phyloP scores from a whole-genome alignment of 2,888 invertebrate species.

The Chironomus riparius region DNA sequence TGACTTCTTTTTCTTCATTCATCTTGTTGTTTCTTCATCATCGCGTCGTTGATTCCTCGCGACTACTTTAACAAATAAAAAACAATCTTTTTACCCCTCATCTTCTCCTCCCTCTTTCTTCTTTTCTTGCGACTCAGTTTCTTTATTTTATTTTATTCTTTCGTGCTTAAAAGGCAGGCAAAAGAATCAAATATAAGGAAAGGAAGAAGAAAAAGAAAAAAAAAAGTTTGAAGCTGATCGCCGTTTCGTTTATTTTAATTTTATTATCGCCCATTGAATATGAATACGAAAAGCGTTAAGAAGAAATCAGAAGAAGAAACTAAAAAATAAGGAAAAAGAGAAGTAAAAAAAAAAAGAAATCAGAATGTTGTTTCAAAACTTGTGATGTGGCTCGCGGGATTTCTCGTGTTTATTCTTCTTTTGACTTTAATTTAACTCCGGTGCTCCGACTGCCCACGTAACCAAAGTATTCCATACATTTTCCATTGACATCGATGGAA shows the following conservation, averaged over 20 bases:
- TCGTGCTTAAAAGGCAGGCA: background rate
- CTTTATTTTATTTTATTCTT: too few species aligned
- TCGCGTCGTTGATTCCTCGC: background rate
- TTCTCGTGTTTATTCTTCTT: slow-evolving; percentile 5
- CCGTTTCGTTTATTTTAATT: slow-evolving; percentile 20
- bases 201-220: background rate
- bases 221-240: background rate
- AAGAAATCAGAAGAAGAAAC: too few species aligned
- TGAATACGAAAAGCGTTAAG: slow-evolving; percentile 22
- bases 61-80: slow-evolving; percentile 17
- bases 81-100: slow-evolving; percentile 6
- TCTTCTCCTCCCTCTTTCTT: background rate
- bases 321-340: background rate
- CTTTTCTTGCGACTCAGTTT: background rate
- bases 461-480: too few species aligned
- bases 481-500: too few species aligned
- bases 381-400: slow-evolving; percentile 25
- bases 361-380: background rate
- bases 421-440: background rate
- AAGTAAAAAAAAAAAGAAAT: background rate
- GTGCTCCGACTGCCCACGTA: background rate
- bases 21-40: background rate
- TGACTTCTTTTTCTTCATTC: background rate
- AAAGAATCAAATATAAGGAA: background rate
- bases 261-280: slow-evolving; percentile 19